phyloP scores from a whole-genome alignment of 2,113 vertebrate species.

The Gallinago jamesoni region DNA sequence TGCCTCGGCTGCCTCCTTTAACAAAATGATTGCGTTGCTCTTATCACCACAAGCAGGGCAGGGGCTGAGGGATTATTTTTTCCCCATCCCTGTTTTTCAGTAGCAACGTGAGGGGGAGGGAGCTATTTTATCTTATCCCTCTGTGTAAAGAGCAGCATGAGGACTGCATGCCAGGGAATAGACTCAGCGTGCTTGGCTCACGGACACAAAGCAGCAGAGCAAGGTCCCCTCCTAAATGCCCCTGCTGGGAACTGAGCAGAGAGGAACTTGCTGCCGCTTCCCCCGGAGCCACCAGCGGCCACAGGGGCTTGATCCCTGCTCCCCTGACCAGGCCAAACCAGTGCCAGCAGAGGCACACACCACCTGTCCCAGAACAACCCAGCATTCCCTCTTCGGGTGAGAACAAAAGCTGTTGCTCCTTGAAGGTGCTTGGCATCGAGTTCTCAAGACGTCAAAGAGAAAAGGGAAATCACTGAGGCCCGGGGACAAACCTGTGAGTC shows the following conservation, averaged over 20 bases:
- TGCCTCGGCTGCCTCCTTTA: background rate
- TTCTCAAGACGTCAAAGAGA: background rate
- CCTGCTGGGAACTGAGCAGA: fast-evolving
- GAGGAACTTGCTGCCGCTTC: background rate
- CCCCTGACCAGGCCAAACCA: background rate
- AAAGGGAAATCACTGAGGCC: background rate
- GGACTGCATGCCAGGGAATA: constrained; percentile 44
- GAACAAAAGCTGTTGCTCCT: background rate
- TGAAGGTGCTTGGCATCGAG: fast-evolving
- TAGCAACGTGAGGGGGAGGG: constrained; percentile 40
- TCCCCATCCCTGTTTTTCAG: background rate
- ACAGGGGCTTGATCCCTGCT: background rate
- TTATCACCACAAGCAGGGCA: constrained; percentile 40
- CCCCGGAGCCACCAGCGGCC: fast-evolving
- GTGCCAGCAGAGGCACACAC: fast-evolving
- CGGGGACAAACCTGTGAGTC: background rate
- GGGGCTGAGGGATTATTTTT: constrained; percentile 17
- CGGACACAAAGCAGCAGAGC: background rate
- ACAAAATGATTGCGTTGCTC: background rate
- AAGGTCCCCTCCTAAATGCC: background rate
- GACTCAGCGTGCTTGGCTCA: background rate
- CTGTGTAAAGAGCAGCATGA: background rate
- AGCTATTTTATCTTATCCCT: constrained; percentile 50
- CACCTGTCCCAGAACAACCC: background rate
- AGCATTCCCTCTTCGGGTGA: background rate